Conservation (phyloP, 2,113 vertebrate species). For the Pluvialis apricaria region DNA sequence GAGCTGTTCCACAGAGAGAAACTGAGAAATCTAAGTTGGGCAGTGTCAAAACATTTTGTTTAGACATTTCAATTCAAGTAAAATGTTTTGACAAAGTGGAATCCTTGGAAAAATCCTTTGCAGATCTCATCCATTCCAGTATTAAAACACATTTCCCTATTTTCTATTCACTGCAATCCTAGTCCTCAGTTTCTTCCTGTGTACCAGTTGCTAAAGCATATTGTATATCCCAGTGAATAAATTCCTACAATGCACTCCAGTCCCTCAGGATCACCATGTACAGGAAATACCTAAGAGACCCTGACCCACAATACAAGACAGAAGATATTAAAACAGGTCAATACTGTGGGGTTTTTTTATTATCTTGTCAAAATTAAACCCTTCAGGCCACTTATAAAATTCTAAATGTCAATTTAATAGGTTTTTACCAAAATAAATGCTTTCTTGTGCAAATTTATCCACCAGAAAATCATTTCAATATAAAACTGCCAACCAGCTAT, state of each 20-base stretch:
- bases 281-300: background rate
- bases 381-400: background rate
- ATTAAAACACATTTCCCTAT: background rate
- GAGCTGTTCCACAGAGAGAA: background rate
- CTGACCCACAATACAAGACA: background rate
- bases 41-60: constrained; percentile 10
- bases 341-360: fast-evolving
- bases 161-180: background rate
- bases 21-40: background rate
- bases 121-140: background rate
- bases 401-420: background rate
- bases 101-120: background rate
- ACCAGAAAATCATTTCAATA: background rate
- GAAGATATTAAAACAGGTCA: background rate
- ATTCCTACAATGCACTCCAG: background rate
- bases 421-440: background rate
- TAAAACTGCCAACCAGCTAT: background rate
- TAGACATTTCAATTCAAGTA: background rate
- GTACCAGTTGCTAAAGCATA: background rate
- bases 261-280: background rate
- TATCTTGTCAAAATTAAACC: background rate
- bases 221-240: background rate
- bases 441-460: background rate
- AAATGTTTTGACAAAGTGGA: constrained; percentile 29
- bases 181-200: background rate